Percentiles rank a stretch among this genome's conserved stretches.
These are phyloP conservation scores for Lateolabrax maculatus DNA, from an alignment of 2,797 vertebrate species.

Conservation along the genomic window DNA sequence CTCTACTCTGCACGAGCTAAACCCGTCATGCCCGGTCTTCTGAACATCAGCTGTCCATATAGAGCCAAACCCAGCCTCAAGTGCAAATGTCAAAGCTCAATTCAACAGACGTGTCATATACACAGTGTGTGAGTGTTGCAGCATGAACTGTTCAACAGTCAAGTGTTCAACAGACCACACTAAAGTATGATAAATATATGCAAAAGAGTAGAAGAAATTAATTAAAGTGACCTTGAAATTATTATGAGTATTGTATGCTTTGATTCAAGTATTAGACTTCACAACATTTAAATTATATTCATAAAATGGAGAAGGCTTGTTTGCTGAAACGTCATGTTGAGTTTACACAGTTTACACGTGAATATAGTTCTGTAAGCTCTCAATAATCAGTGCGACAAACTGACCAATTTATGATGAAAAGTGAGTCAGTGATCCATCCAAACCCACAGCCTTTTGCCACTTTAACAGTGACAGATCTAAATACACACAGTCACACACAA, in stretches of 20 bases:
- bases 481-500: no score
- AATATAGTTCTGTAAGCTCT: not conserved
- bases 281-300: not conserved
- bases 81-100: constrained; percentile 3
- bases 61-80: constrained; percentile 6
- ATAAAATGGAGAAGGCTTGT: not conserved
- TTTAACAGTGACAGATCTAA: not conserved
- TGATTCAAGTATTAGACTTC: not conserved
- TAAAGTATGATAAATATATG: not conserved
- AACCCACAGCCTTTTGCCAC: not conserved
- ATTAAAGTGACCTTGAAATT: not conserved
- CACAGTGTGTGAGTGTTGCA: not conserved
- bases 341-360: not conserved
- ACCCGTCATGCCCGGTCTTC: not conserved
- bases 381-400: not conserved
- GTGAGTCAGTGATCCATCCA: not conserved
- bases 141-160: not conserved
- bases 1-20: not conserved
- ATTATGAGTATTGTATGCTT: not conserved
- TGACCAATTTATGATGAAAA: not conserved
- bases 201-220: not conserved
- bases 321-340: not conserved
- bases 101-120: not conserved
- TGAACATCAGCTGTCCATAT: constrained; percentile 5
- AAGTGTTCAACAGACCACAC: not conserved